A percentile compares a stretch with the other conserved stretches of the same genome.
These are phyloP conservation scores for Drosophila paracracens DNA, from an alignment of 2,888 invertebrate genomes.

Conservation along the genomic window DNA sequence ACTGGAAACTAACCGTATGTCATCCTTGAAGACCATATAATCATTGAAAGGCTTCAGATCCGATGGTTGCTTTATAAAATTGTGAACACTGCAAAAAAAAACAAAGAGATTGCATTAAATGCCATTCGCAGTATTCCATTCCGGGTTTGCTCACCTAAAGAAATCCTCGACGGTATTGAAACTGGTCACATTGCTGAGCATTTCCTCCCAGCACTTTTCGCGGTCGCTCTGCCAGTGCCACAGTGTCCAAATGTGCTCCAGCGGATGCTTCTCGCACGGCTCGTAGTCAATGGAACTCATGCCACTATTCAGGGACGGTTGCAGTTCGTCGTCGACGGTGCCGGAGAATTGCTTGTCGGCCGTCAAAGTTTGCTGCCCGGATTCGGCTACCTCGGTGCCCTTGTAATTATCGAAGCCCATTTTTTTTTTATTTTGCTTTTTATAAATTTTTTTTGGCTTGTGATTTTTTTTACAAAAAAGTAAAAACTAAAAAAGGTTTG, in stretches of 20 bases:
- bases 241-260: constrained; percentile 97
- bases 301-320: constrained; percentile 55
- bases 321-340: constrained; percentile 31
- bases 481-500: constrained; percentile 19
- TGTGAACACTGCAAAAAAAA: constrained; percentile 88
- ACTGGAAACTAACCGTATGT: constrained; percentile 66
- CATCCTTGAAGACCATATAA: constrained; percentile 91
- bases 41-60: constrained; percentile 91
- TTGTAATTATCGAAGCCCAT: constrained; percentile 68
- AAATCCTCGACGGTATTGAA: constrained; percentile 99
- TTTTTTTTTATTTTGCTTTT: constrained; percentile 24
- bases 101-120: constrained; percentile 86
- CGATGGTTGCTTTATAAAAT: constrained; percentile 93
- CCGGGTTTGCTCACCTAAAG: constrained; percentile 87
- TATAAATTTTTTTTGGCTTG: constrained; percentile 1
- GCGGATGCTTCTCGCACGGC: constrained; percentile 92
- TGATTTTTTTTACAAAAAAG: constrained; percentile 21
- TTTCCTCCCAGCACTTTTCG: constrained; percentile 93
- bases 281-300: constrained; percentile 85
- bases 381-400: constrained; percentile 29
- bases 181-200: constrained; percentile 95
- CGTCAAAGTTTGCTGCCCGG: background rate
- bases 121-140: background rate
- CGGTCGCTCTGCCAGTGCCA: constrained; percentile 99
- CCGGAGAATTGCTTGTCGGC: constrained; percentile 4